Conservation (phyloP, 2,797 vertebrate species). For the Paratrypauchen microcephalus region DNA sequence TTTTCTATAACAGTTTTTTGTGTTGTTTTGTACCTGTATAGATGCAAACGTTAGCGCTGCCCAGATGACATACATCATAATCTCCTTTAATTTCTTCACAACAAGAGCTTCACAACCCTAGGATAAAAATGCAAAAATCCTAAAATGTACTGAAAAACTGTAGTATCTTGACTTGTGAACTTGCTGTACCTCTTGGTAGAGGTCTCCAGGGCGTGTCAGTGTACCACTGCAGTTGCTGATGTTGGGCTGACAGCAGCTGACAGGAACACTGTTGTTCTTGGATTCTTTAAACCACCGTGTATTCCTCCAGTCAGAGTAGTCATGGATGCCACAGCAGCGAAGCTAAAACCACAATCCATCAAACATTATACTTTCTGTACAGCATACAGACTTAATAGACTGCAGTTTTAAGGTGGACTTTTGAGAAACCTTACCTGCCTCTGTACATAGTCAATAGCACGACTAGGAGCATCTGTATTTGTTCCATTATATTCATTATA, state of each 20-base stretch:
- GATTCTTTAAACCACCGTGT: conserved; percentile 94
- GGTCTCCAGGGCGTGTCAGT: conserved; percentile 83
- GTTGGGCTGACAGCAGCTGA: conserved; percentile 91
- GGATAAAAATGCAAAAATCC: conserved; percentile 14
- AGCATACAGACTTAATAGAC: not conserved
- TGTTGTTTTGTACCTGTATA: conserved; percentile 84
- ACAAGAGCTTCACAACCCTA: conserved; percentile 93
- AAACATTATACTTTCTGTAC: not conserved
- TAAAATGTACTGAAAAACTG: not conserved
- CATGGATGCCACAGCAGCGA: conserved; percentile 93
- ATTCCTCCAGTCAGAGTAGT: conserved; percentile 94
- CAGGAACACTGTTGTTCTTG: conserved; percentile 93
- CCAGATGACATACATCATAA: conserved; percentile 99
- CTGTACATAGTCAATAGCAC: conserved; percentile 97
- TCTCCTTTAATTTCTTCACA: conserved; percentile 96
- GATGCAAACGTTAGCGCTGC: conserved; percentile 93
- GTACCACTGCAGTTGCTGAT: conserved; percentile 90
- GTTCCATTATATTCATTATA: conserved; percentile 94
- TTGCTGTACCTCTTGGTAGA: conserved; percentile 88
- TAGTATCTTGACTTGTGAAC: not conserved
- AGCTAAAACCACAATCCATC: conserved; percentile 63
- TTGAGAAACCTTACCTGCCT: conserved; percentile 83
- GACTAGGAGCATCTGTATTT: conserved; percentile 91
- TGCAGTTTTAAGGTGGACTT: not conserved
- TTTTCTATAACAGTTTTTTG: too few species aligned